phyloP scores from a whole-genome alignment of 2,797 vertebrate species.

The Syngnathus rostellatus region DNA sequence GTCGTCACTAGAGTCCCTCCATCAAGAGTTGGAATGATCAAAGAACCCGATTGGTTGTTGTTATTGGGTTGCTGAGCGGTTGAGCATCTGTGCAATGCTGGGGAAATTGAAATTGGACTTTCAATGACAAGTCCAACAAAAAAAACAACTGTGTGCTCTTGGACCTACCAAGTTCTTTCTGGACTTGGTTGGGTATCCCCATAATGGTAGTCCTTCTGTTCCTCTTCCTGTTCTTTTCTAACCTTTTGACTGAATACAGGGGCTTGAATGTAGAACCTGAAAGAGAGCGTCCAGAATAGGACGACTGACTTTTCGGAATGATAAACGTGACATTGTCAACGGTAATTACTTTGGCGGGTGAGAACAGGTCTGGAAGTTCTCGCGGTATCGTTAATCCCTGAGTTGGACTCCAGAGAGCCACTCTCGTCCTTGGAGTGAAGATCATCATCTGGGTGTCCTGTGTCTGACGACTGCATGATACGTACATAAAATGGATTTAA shows the following conservation, averaged over 20 bases:
- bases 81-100: conserved; percentile 62
- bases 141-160: not conserved
- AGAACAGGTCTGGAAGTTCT: conserved; percentile 54
- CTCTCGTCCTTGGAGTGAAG: conserved; percentile 68
- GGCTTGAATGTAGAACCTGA: conserved; percentile 75
- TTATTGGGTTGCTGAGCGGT: conserved; percentile 51
- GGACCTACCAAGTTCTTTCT: conserved; percentile 83
- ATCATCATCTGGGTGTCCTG: conserved; percentile 63
- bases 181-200: conserved; percentile 91
- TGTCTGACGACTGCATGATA: conserved; percentile 59
- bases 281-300: not conserved
- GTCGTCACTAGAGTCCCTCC: conserved; percentile 60
- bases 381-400: conserved; percentile 42
- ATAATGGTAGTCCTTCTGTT: conserved; percentile 88
- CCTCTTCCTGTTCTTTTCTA: conserved; percentile 69
- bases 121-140: not conserved
- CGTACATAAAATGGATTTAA: conserved; percentile 5
- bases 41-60: conserved; percentile 39
- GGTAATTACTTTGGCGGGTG: conserved; percentile 65
- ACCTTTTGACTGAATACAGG: conserved; percentile 62
- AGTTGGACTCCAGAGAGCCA: conserved; percentile 40
- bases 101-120: not conserved
- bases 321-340: not conserved
- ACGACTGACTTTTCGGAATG: not conserved
- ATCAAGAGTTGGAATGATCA: conserved; percentile 75